These are phyloP conservation scores for Amphimallon solstitiale DNA, from an alignment of 2,888 invertebrate species.

Conservation along the genomic window DNA sequence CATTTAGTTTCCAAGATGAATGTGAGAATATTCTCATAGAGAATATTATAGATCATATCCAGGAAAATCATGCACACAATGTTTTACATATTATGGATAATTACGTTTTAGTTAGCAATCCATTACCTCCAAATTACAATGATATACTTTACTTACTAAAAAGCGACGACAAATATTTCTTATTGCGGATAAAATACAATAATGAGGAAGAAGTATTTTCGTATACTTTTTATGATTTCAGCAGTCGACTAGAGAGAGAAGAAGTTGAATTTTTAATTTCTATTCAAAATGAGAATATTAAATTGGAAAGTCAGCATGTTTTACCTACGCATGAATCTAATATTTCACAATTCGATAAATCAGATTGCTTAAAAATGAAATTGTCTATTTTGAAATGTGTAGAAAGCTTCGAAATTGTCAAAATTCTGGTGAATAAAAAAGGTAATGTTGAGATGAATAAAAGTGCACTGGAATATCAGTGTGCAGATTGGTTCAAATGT, in stretches of 20 bases:
- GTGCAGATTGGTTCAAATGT: neutral
- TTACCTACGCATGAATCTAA: too few species aligned
- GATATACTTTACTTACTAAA: neutral
- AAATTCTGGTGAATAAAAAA: too few species aligned
- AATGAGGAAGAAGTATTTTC: neutral
- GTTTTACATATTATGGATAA: neutral
- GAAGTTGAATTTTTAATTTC: too few species aligned
- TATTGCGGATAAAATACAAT: neutral
- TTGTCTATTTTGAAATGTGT: too few species aligned
- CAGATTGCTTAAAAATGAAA: too few species aligned
- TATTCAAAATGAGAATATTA: too few species aligned
- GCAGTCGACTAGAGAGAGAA: neutral
- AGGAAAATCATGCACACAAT: neutral
- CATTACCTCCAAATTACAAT: neutral
- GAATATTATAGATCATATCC: neutral
- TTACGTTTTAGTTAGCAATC: neutral
- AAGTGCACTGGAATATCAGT: too few species aligned
- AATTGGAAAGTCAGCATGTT: too few species aligned
- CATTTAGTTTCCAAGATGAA: neutral
- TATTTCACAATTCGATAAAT: too few species aligned
- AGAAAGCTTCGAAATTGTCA: too few species aligned
- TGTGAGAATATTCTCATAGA: neutral
- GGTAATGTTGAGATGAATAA: too few species aligned
- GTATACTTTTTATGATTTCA: slow-evolving; percentile 1
- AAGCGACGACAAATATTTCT: neutral